Evolutionary conservation across 2,888 invertebrate species (phyloP).

Genomic region (Drosophila mayaguana): DNA sequence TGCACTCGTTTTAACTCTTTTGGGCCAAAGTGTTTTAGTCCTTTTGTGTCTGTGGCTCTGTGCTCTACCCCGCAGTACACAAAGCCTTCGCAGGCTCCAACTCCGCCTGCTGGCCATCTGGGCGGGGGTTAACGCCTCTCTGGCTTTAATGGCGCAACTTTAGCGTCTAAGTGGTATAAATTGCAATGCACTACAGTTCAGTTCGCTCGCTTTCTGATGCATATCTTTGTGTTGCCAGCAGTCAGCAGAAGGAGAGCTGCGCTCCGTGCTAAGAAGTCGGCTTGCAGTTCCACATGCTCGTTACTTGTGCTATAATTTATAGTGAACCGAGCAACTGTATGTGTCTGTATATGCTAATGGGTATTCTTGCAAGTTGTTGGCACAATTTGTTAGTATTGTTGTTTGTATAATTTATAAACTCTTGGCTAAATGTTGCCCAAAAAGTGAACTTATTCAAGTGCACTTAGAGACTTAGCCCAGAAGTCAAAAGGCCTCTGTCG

Average conservation of each 20-base stretch:
- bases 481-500: background rate
- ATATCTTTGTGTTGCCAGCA: constrained; percentile 47
- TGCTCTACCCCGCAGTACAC: constrained; percentile 48
- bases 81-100: constrained; percentile 65
- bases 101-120: constrained; percentile 17
- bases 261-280: constrained; percentile 10
- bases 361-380: constrained; percentile 16
- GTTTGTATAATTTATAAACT: background rate
- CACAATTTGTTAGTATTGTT: background rate
- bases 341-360: constrained; percentile 5
- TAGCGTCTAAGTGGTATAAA: constrained; percentile 76
- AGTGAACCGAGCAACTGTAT: constrained; percentile 11
- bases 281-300: constrained; percentile 20
- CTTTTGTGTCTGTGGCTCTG: constrained; percentile 21
- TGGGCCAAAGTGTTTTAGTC: constrained; percentile 48
- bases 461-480: background rate
- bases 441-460: constrained; percentile 1
- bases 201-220: constrained; percentile 51
- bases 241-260: background rate
- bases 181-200: constrained; percentile 60
- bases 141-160: constrained; percentile 74
- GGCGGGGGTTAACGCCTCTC: constrained; percentile 68
- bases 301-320: constrained; percentile 43
- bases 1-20: constrained; percentile 32
- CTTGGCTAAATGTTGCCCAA: background rate